Percentiles rank a stretch among this genome's conserved stretches.
Conservation (phyloP, 2,113 vertebrate species). For the Corythoichthys haematopterus region DNA sequence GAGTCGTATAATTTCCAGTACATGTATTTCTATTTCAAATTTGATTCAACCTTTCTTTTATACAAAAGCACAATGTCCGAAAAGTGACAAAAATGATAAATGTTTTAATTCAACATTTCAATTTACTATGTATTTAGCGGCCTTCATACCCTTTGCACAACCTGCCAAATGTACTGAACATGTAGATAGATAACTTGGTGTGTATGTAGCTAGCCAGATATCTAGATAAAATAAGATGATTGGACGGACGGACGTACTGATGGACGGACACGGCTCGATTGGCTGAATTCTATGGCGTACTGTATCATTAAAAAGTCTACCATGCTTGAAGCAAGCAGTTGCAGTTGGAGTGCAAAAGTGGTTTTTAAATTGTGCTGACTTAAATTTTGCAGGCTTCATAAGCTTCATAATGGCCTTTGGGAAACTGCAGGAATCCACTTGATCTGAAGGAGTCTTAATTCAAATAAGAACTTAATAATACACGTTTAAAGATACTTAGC, state of each 20-base stretch:
- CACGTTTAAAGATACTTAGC: too few relatives aligned
- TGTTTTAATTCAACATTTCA: constrained; percentile 18
- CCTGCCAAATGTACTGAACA: neutral
- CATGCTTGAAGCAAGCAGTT: too few relatives aligned
- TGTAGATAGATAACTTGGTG: neutral
- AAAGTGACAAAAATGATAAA: constrained; percentile 30
- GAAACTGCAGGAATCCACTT: neutral
- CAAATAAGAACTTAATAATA: too few relatives aligned
- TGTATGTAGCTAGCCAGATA: neutral
- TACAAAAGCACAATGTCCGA: constrained; percentile 2
- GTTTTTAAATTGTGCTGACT: too few relatives aligned
- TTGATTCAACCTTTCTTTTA: constrained; percentile 29
- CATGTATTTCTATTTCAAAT: constrained; percentile 8
- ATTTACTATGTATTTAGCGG: neutral
- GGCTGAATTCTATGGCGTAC: too few relatives aligned
- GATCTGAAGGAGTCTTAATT: too few relatives aligned
- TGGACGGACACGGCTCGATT: too few relatives aligned
- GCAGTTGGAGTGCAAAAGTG: too few relatives aligned
- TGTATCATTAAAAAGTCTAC: too few relatives aligned
- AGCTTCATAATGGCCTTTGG: neutral
- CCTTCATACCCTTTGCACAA: neutral
- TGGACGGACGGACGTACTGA: too few relatives aligned
- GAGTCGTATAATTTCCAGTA: neutral
- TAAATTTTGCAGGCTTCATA: neutral
- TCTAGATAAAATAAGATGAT: neutral